Base-by-base conservation (phyloP, 1,140 invertebrate species). In the Mizuhopecten yessoensis region DNA sequence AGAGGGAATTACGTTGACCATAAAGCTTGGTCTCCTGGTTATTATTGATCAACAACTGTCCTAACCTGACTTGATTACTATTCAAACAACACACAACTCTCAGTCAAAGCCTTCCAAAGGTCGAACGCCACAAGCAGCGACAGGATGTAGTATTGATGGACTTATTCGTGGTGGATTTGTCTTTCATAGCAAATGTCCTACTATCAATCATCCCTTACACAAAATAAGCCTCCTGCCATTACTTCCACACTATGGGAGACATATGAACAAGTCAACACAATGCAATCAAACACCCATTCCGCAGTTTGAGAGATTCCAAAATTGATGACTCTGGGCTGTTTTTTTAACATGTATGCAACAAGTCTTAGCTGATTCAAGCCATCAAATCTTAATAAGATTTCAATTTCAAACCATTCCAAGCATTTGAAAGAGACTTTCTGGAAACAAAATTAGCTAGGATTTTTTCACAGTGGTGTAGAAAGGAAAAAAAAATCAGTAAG, bases 151-250 rank as follows among this genome's bases (percentile, higher is more conserved):
- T 29, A n/a, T 29, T 75, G 57, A 75, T 75, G 57, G 57, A 75
- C 57, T 75, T 75, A 75, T 75, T 75, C 57, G n/a, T 75, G 3
- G 1, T 75, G n/a, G 57, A 75, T 75, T 75, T 75, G 57, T 75
- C 57, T 29, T 75, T 75, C 11, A 75, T 9, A 75, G 57, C 57
- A 75, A 29, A 75, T 29, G n/a, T 75, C n/a, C 57, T 17, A 75
- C 23, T n/a, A 75, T 29, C 57, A 75, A 75, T 75, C 57, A 75
- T 75, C n/a, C 17, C 9, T n/a, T 75, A 75, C 23, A 75, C 9
- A 75, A 75, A 75, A 75, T 75, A 75, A 75, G 57, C 57, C 57
- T 29, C 57, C n/a, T 75, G 57, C 23, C 57, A 75, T 75, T 75
- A 75, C 57, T 29, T 3, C 23, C n/a, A 17, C n/a, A 75, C n/a